Conservation (phyloP, 1,140 invertebrate species). For the Leucophenga varia region DNA sequence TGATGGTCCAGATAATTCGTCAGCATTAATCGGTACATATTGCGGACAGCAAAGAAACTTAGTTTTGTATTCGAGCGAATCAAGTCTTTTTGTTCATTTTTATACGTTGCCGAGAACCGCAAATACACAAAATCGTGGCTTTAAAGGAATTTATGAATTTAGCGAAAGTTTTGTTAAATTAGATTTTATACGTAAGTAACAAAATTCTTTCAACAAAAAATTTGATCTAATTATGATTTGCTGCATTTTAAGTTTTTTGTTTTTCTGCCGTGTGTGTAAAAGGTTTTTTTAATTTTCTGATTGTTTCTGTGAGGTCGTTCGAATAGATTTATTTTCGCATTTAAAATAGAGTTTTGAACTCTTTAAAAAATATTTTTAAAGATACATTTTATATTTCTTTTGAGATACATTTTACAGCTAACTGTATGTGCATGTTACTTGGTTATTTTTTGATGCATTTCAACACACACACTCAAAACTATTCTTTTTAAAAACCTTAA, state of each 20-base stretch:
- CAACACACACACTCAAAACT: background rate
- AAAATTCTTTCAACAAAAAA: background rate
- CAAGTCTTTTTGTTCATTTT: conserved; percentile 86
- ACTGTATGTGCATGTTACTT: conserved; percentile 46
- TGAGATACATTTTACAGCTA: conserved; percentile 44
- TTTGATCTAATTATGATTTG: too few species aligned
- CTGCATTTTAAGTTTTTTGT: too few species aligned
- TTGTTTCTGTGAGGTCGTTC: background rate
- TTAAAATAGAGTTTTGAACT: background rate
- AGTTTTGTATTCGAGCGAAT: conserved; percentile 90
- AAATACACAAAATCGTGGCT: conserved; percentile 91
- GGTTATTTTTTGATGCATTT: conserved; percentile 38
- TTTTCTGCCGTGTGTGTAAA: too few species aligned
- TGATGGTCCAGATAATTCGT: conserved; percentile 84
- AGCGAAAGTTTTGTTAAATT: conserved; percentile 95
- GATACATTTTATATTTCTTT: too few species aligned
- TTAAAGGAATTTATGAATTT: conserved; percentile 95
- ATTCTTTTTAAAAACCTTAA: background rate
- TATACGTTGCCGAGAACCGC: conserved; percentile 84
- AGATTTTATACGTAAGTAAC: conserved; percentile 86
- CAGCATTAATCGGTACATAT: conserved; percentile 92
- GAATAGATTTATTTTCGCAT: background rate
- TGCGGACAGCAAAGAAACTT: conserved; percentile 97
- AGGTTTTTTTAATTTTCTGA: background rate
- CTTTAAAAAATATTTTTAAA: background rate